Base-by-base conservation (phyloP, 2,888 invertebrate species). In the Athalia cordata region DNA sequence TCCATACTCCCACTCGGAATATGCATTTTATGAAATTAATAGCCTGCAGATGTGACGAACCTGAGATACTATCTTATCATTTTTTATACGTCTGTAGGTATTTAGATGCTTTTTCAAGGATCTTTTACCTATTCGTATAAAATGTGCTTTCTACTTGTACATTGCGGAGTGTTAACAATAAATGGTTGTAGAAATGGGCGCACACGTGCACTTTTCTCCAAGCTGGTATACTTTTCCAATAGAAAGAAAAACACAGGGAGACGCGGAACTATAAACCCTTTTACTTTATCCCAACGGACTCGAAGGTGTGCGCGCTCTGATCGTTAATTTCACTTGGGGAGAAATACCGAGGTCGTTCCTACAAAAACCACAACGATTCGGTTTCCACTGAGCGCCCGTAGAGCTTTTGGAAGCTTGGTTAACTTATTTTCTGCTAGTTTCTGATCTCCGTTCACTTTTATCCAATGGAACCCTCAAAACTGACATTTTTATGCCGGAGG, bases 311-410 rank as follows among this genome's bases (percentile, higher is more conserved):
- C 83, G 72, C 80, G 80, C 80, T 82, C 83, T 86, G 85, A 86
- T 85, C 86, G 85, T 87, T 87, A 86, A 86, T 87, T 86, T 87
- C 84, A 84, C 85, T 86, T 82, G 83, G 81, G 81, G 84, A 86
- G 85, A 86, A 86, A 86, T 86, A 85, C 86, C 86, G 86, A 82
- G 85, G 84, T 85, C 84, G 85, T 86, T 86, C 81, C 85, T 83
- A 82, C 74, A 84, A 84, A 85, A 86, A 79, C 64, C 64, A 52
- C 67, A 74, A 57, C 83, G 84, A 85, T 85, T 83, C 82, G 84
- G 84, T 84, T 82, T 84, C 83, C 82, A 81, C 79, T 78, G 82
- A 81, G 80, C 81, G 83, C 80, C 81, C 81, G 81, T 81, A 81
- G 79, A 83, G 84, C 81, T 82, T 84, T 81, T 75, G 81, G 79